Base-by-base conservation (phyloP, 2,113 vertebrate species). In the Sceloporus tristichus region DNA sequence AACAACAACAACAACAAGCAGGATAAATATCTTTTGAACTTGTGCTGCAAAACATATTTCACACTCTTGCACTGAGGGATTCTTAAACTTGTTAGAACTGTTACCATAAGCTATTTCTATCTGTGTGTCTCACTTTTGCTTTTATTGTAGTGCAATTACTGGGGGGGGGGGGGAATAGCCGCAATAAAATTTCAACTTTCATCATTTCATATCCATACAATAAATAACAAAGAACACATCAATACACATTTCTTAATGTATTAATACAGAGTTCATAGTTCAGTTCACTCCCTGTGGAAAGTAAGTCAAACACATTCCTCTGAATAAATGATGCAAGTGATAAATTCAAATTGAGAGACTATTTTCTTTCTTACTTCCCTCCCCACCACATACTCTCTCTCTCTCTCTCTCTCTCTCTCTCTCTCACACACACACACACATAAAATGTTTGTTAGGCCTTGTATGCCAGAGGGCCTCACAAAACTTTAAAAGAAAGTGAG, bases 1-100 rank as follows among this genome's bases (percentile, higher is more conserved):
- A 70, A 87, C 34, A 34, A 34, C 34, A 34, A 34, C 34, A 34
- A 34, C 34, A 34, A 86, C 92, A 93, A 95, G 92, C 87, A 90
- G 70, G 91, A 93, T 94, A 93, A 94, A 92, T 90, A 75, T 92
- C 87, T 91, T 92, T 84, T 91, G 90, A 87, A 89, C 89, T 82
- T 38, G 85, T 80, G 54, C 54, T 89, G 92, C 91, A 92, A 92
- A 90, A 85, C 0, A 16, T 38, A 59, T 88, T 92, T 92, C 84
- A 82, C 90, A 92, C 38, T 68, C 88, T 70, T 76, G 66, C 86
- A 76, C 91, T 80, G 88, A 93, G 91, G 71, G 93, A 92, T 87
- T 88, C 7, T 38, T n/a, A 82, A 2, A 0, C 1, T 83, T 86
- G 53, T 88, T 90, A 79, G 74, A 94, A 90, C 1, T 88, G 1